phyloP scores from a whole-genome alignment of 1,140 invertebrate genomes.

The Caenorhabditis tropicalis region DNA sequence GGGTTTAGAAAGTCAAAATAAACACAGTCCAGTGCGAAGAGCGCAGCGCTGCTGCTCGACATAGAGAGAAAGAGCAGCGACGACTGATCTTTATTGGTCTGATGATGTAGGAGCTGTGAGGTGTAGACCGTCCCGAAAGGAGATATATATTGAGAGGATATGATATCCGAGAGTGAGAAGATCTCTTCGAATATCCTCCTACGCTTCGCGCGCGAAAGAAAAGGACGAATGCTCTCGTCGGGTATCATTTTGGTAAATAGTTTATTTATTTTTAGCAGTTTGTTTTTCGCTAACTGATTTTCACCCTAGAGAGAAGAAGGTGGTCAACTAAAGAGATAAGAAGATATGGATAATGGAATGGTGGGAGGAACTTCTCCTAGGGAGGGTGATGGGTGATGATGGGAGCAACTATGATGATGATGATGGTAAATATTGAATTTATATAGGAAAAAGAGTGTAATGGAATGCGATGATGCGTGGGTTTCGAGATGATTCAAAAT shows the following conservation, averaged over 20 bases:
- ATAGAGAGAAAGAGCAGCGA: background rate
- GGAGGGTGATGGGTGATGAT: background rate
- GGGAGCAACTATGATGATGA: background rate
- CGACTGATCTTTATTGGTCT: constrained; percentile 38
- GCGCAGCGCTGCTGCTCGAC: background rate
- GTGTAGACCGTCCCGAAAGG: background rate
- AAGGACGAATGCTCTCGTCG: background rate
- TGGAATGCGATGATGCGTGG: constrained; percentile 29
- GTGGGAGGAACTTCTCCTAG: background rate
- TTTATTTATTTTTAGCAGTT: constrained; percentile 18
- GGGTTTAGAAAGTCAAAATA: constrained; percentile 40
- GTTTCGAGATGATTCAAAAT: constrained; percentile 3
- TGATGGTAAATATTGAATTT: constrained; percentile 33
- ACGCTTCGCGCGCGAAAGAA: background rate
- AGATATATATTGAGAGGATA: background rate
- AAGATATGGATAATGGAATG: background rate
- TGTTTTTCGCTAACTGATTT: too few species aligned
- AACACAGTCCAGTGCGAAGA: constrained; percentile 34
- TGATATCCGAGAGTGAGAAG: background rate
- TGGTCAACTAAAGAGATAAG: background rate
- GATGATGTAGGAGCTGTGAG: constrained; percentile 33
- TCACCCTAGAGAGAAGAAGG: background rate
- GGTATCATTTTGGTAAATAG: background rate
- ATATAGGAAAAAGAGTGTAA: constrained; percentile 19
- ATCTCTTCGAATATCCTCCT: background rate